Base-by-base conservation (phyloP, 2,113 vertebrate genomes). In the Hemichromis elongatus region DNA sequence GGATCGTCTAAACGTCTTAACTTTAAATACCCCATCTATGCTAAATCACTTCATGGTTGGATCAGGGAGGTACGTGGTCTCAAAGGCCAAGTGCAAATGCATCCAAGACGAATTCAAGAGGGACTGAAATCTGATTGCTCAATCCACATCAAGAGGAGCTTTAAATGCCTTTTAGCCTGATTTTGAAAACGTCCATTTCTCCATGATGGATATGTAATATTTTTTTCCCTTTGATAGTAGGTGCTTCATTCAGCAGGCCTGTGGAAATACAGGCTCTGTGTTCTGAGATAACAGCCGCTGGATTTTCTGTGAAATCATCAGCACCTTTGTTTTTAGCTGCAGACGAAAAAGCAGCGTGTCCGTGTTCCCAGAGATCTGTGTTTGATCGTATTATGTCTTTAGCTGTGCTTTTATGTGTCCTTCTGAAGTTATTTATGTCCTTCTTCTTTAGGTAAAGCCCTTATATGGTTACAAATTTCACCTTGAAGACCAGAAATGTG, bases 111-210 rank as follows among this genome's bases (percentile, higher is more conserved):
- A 30, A 19, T 73, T 73, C 42, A 73, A 73, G 16, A 73, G 68
- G 68, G 24, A 50, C 16, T 50, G 68, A 50, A 73, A 30, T 30
- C 42, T 73, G 68, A 73, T 73, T 30, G 68, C 24, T 47, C 68
- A 12, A 28, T 73, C 42, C 4, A 0, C 68, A 50, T 73, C 37
- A 16, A 73, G 24, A 19, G 68, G 24, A 50, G 68, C 68, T 73
- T 18, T 73, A 30, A 73, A 73, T 50, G 24, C 9, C 42, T 50
- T 73, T 50, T 12, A 73, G 42, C 24, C 68, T 50, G 68, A 73
- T 73, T 73, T 73, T 50, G 68, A 73, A 73, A 70, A 73, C 42
- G 42, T 28, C 68, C 42, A 50, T 73, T 30, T 73, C 68, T 50
- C 24, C 18, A 10, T 19, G 68, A 50, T 73, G 68, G 68, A 73